These are phyloP conservation scores for Philaenus spumarius DNA, from an alignment of 1,140 invertebrate species.

Conservation along the genomic window DNA sequence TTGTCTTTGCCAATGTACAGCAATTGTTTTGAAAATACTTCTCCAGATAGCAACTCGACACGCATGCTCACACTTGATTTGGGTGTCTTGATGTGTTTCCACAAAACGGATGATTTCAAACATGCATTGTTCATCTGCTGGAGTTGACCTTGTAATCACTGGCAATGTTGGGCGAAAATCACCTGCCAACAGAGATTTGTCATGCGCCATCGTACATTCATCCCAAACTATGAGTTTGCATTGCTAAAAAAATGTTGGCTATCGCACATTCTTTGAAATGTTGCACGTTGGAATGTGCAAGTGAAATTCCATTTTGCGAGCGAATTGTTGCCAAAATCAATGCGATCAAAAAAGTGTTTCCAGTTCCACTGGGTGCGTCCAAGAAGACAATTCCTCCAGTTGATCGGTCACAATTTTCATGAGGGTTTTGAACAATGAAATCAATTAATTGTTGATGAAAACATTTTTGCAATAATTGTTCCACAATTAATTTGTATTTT, in stretches of 20 bases:
- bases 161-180: constrained; percentile 35
- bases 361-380: too few species aligned
- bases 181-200: constrained; percentile 31
- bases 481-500: too few species aligned
- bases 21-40: constrained; percentile 32
- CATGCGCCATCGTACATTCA: constrained; percentile 38
- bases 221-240: constrained; percentile 37
- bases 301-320: constrained; percentile 34
- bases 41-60: constrained; percentile 29
- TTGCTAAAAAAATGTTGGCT: constrained; percentile 29
- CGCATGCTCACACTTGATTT: constrained; percentile 35
- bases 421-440: too few species aligned
- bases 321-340: too few species aligned
- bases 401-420: not conserved
- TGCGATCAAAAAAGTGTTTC: too few species aligned
- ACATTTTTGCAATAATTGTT: too few species aligned
- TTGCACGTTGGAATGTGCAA: constrained; percentile 37
- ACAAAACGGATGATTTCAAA: constrained; percentile 40
- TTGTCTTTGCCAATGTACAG: constrained; percentile 4
- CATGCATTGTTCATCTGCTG: constrained; percentile 40
- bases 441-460: too few species aligned
- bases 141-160: constrained; percentile 37
- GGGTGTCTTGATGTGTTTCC: constrained; percentile 34
- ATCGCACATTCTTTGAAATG: constrained; percentile 30
- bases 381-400: constrained; percentile 19